Evolutionary conservation across 2,113 vertebrate genomes (phyloP), one percentile per base, ranked within the genome.

Genomic region (Larimichthys crocea): DNA sequence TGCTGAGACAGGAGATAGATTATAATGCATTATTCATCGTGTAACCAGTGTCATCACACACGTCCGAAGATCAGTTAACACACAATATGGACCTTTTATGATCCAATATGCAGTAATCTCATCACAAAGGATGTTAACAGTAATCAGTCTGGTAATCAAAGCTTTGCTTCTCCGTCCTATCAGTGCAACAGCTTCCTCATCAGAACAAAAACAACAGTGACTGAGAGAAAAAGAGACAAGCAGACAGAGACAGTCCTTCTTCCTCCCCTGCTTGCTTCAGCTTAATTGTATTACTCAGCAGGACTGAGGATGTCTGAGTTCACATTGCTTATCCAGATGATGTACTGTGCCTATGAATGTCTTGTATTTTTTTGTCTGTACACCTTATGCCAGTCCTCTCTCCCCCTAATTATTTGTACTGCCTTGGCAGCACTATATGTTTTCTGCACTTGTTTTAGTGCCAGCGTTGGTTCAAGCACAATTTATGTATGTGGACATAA

Each of bases 71-170:
- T 79, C 40, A 10, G 77, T 56, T 20, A 15, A 49, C 26, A 66
- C 50, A 56, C 53, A 29, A 50, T 42, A 19, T 19, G 55, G 60
- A 57, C 40, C 15, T 17, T 70, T 71, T 50, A 52, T 19, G 59
- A 76, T 79, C 42, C 26, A 31, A 22, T 44, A 65, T 72, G 69
- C 69, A n/a, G 61, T 31, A 57, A 50, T 57, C 12, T 72, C 20
- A 31, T 86, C 50, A 40, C 26, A 74, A 80, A 82, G n/a, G 16
- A 74, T 29, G 49, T 60, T 75, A 62, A 55, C 60, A 26, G 44
- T 57, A 67, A 84, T 88, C 76, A 71, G 65, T 60, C 62, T 71
- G 74, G 61, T 64, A 65, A 79, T 87, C 26, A 80, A 79, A 86
- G 69, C 76, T 26, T 10, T 62, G 53, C 17, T 29, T 60, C 31